Percentiles rank a stretch among this genome's conserved stretches.
phyloP scores from a whole-genome alignment of 2,113 vertebrate species.

The Prunella fulvescens region DNA sequence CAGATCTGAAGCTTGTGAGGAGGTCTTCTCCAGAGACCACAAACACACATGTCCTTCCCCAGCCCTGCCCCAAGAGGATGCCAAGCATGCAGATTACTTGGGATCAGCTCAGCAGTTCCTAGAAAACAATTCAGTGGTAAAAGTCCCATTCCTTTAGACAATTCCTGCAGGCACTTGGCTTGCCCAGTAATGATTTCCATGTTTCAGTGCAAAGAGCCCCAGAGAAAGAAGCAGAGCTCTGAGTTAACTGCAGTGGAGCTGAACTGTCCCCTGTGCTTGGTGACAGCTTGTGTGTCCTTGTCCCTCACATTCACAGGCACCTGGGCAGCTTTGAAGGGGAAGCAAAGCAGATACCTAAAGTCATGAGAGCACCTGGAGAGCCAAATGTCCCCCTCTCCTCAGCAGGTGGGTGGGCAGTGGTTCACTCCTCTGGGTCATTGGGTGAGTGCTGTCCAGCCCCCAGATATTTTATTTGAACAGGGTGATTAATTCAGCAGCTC shows the following conservation, averaged over 20 bases:
- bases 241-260: not conserved
- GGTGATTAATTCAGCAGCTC: not conserved
- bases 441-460: not conserved
- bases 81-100: not conserved
- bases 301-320: not conserved
- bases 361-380: not conserved
- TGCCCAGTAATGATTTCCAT: not conserved
- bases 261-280: not conserved
- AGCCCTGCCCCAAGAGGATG: not conserved
- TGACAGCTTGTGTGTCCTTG: not conserved
- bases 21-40: not conserved
- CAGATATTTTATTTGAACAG: not conserved
- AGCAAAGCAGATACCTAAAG: not conserved
- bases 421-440: not conserved
- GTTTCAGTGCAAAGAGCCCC: not conserved
- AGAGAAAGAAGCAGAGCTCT: fast-evolving
- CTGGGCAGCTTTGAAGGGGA: not conserved
- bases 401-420: not conserved
- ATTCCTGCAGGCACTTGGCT: not conserved
- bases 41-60: not conserved
- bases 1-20: not conserved
- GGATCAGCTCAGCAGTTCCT: not conserved
- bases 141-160: not conserved
- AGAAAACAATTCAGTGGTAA: not conserved
- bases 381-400: not conserved